phyloP scores from a whole-genome alignment of 2,888 invertebrate genomes.

The Himalopsyche japonica region DNA sequence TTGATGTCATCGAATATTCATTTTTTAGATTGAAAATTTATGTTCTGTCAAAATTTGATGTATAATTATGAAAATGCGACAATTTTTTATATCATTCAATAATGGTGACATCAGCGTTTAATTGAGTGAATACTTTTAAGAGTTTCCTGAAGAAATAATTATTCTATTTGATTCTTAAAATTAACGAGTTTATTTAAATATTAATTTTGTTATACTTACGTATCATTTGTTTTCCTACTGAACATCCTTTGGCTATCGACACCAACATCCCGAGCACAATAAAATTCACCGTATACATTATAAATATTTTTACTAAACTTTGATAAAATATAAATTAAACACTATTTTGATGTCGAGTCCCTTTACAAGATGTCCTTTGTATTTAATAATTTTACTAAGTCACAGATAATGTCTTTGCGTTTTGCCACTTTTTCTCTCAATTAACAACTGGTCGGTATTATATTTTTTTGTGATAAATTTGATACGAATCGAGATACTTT shows the following conservation, averaged over 20 bases:
- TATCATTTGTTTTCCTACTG: conserved; percentile 55
- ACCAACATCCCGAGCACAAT: conserved; percentile 55
- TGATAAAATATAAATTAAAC: conserved; percentile 12
- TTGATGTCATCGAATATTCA: not conserved
- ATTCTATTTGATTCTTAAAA: not conserved
- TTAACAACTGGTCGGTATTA: conserved; percentile 30
- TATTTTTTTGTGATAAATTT: not conserved
- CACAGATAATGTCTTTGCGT: conserved; percentile 3
- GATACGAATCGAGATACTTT: conserved; percentile 32
- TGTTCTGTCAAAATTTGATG: not conserved
- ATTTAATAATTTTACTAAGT: conserved; percentile 3
- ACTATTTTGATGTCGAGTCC: not conserved
- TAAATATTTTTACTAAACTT: conserved; percentile 8
- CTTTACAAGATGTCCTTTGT: conserved; percentile 17
- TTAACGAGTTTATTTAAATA: not conserved
- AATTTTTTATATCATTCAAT: not conserved
- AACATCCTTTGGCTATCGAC: conserved; percentile 55
- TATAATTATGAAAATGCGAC: not conserved
- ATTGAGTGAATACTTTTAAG: not conserved
- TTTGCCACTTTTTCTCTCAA: not conserved
- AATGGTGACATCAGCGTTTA: not conserved
- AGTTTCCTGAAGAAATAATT: not conserved
- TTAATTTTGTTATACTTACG: conserved; percentile 49
- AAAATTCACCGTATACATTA: conserved; percentile 42
- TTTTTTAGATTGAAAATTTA: not conserved